Base-by-base conservation (phyloP, 92 coral and sea anemone genomes). In the Heteractis magnifica region DNA sequence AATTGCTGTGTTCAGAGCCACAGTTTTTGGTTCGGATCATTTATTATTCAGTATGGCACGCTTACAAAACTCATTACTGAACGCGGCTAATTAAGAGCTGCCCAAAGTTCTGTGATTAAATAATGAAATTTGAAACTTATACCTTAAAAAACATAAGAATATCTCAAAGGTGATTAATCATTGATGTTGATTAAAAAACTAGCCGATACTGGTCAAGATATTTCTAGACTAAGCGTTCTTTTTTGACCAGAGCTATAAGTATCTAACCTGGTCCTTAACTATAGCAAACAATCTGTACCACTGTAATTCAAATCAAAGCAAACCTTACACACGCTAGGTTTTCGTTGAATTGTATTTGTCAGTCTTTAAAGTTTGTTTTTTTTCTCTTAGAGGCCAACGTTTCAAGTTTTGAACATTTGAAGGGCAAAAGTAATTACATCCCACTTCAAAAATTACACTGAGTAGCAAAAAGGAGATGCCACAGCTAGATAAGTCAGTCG, bases 91-190 rank as follows among this genome's bases (percentile, higher is more conserved):
- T 87, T 89, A 90, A 82, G 91, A 19, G 58, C 49, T 21, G 76
- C 70, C 84, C 91, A 77, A 65, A 83, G 82, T 84, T 82, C 55
- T 50, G 86, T 52, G 80, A 91, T 93, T 93, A 89, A 73, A 87
- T 89, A 91, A 93, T 93, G 81, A 93, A 85, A 78, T 77, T 55
- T 87, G 93, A 92, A 91, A 93, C 86, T 72, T 89, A 87, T 84
- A 89, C 90, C 56, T 68, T 11, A 41, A 23, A 26, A 23, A 26
- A 26, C 14, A 68, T 23, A 68, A 18, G 49, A 68, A 23, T 18
- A 18, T 1, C 23, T 11, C 12, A 23, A 23, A 20, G 23, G 23
- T 23, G 23, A 68, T 68, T 68, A 68, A 68, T 12, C 12, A 68
- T 10, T 8, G 73, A 21, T 20, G 58, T 12, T 53, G 9, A 8